Evolutionary conservation across 2,797 vertebrate species (phyloP), one percentile per base, ranked within the genome.

Genomic region (Erethizon dorsatum): DNA sequence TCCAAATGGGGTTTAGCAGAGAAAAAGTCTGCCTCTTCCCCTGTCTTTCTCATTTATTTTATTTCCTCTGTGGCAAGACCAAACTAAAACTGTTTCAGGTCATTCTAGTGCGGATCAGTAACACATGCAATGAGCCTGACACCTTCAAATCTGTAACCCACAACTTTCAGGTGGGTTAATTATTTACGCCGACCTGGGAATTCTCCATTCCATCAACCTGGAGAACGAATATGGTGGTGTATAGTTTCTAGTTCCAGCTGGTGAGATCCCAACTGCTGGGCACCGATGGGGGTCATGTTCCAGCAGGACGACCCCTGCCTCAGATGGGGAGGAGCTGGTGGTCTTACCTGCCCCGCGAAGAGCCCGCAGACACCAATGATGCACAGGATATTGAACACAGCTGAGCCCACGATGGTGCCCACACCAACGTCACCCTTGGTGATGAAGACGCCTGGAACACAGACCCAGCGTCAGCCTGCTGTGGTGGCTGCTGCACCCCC

Each of bases 361-460:
- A 99, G 99, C 90, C 99, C 99, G 88, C 99, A 99, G 93, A 99
- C 99, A 17, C 99, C 99, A 75, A 99, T 99, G 97, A 99, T 99
- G 97, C 99, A 99, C 97, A 99, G 99, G 95, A 99, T 99, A 98
- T 99, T 99, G 98, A 99, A 99, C 82, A 99, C 99, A 0, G 99
- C 99, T 0, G 99, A 99, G 97, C 99, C 99, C 94, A 99, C 99
- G 3, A 99, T 99, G 97, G 99, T 99, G 94, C 99, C 99, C 45
- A 99, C 99, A 8, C 99, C 99, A 4, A 99, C 99, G 0, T 99
- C 99, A 50, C 99, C 99, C 98, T 99, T 99, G 83, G 99, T 99
- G 98, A 99, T 99, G 98, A 99, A 99, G 97, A 99, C 99, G 79
- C 99, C 99, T 99, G 99, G 47, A 98, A 98, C 95, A 98, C 56